Conservation (phyloP, 2,113 vertebrate species). For the Nothocercus nigrocapillus region DNA sequence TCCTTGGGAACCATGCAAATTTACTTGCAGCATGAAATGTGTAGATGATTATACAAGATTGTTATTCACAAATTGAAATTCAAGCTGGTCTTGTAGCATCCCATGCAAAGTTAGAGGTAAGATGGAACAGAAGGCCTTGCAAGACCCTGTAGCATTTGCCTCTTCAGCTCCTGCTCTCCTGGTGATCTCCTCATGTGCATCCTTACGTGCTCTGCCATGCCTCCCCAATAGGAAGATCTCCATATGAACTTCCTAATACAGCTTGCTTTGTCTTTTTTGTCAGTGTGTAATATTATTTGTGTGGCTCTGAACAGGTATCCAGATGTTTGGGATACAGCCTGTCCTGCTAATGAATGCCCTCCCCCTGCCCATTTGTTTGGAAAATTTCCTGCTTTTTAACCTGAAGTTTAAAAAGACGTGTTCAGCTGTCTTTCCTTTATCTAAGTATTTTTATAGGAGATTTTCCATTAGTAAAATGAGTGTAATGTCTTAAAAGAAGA, state of each 20-base stretch:
- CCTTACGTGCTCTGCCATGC: fast-evolving
- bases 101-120: neutral
- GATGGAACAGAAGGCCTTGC: neutral
- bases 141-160: neutral
- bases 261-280: neutral
- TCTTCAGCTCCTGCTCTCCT: neutral
- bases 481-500: neutral
- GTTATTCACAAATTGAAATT: neutral
- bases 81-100: neutral
- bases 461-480: neutral
- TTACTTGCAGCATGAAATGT: neutral
- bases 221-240: no score
- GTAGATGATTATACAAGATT: neutral
- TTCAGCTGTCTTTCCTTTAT: neutral
- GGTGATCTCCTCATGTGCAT: neutral
- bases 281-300: neutral
- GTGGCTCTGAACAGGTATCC: neutral
- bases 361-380: conserved; percentile 25
- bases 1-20: conserved; percentile 8
- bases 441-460: neutral
- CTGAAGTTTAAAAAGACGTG: neutral
- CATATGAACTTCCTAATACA: neutral
- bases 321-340: conserved; percentile 18
- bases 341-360: conserved; percentile 2
- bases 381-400: neutral